Percentiles rank a stretch among this genome's conserved stretches.
phyloP scores from a whole-genome alignment of 2,113 vertebrate genomes.

The Cercopithecus mona region DNA sequence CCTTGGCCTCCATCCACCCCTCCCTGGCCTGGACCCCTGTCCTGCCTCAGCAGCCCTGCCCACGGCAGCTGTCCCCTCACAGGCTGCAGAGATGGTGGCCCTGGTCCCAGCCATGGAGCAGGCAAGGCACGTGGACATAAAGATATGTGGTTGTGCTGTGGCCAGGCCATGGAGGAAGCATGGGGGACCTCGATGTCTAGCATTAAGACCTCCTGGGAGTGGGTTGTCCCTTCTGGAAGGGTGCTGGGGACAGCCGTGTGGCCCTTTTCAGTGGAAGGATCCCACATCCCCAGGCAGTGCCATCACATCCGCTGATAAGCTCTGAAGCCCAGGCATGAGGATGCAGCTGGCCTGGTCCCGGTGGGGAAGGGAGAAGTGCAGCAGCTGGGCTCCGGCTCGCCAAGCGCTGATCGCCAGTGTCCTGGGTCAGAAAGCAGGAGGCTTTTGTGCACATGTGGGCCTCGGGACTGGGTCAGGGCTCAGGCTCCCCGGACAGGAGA shows the following conservation, averaged over 20 bases:
- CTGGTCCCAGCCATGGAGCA: not conserved
- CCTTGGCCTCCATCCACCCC: no score
- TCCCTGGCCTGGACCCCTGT: not conserved
- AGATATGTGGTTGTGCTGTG: no score
- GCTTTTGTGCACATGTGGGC: not conserved
- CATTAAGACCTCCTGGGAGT: not conserved
- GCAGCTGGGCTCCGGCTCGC: not conserved
- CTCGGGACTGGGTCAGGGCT: not conserved
- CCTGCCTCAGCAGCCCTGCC: not conserved
- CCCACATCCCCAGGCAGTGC: not conserved
- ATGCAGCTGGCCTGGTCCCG: not conserved
- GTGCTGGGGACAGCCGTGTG: not conserved
- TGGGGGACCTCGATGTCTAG: accelerated
- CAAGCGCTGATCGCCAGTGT: not conserved
- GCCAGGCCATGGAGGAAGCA: not conserved
- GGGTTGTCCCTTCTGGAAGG: not conserved
- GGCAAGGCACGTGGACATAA: not conserved
- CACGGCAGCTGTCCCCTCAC: not conserved
- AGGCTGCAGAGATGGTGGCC: no score
- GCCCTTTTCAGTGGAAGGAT: not conserved
- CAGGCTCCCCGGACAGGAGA: not conserved
- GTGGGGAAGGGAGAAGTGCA: not conserved
- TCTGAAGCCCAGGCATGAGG: not conserved
- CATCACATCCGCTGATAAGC: not conserved
- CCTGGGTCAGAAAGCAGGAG: not conserved